These are phyloP conservation scores for Rhinolophus ferrumequinum DNA, from an alignment of 2,113 vertebrate genomes.

Conservation along the genomic window DNA sequence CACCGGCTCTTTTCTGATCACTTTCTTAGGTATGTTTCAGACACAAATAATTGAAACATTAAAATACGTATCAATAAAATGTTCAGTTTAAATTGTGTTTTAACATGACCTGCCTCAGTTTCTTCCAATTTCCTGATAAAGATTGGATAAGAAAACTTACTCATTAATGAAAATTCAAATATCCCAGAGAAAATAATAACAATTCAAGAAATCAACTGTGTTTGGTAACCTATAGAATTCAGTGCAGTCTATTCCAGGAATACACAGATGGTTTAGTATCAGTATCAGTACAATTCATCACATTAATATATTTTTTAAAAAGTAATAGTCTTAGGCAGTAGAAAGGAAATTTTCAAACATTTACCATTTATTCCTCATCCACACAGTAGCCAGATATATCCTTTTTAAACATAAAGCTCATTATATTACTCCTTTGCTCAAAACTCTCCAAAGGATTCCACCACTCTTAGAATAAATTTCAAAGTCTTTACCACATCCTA, in stretches of 20 bases:
- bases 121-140: neutral
- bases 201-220: neutral
- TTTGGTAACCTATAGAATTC: neutral
- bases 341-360: neutral
- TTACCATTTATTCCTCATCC: neutral
- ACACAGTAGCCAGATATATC: neutral
- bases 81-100: neutral
- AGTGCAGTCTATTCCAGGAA: neutral
- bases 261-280: neutral
- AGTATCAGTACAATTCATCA: neutral
- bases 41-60: neutral
- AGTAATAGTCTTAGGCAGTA: neutral
- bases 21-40: neutral
- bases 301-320: neutral
- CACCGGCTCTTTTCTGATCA: neutral
- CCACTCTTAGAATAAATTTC: neutral
- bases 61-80: constrained; percentile 31
- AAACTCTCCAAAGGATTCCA: neutral
- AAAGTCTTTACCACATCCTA: neutral
- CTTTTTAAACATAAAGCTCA: neutral
- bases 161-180: neutral
- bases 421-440: neutral
- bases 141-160: neutral
- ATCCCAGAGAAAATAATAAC: neutral
- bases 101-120: neutral